Conservation (phyloP, 2,113 vertebrate species). For the Osmerus eperlanus region DNA sequence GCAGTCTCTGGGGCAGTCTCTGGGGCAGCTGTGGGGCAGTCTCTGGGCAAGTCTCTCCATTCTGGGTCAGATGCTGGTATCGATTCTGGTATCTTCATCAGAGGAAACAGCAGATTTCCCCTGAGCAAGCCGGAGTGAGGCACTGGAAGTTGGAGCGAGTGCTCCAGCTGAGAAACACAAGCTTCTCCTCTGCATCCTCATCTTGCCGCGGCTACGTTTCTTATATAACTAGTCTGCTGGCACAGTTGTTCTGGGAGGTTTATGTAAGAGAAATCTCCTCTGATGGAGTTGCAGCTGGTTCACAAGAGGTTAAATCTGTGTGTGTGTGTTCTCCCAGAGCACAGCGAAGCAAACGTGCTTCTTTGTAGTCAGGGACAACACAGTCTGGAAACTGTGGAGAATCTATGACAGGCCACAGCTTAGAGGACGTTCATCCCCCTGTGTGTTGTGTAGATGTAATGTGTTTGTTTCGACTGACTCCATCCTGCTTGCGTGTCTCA, state of each 20-base stretch:
- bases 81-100: conserved; percentile 1
- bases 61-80: neutral
- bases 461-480: conserved; percentile 4
- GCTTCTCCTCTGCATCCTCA: neutral
- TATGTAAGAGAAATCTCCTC: conserved; percentile 15
- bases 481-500: neutral
- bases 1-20: too few relatives aligned
- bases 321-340: neutral
- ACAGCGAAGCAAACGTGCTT: conserved; percentile 5
- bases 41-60: too few relatives aligned
- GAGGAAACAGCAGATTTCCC: neutral
- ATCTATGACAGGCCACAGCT: conserved; percentile 25
- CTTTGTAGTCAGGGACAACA: conserved; percentile 1
- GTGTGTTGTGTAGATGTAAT: conserved; percentile 37
- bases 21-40: too few relatives aligned
- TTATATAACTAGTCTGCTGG: conserved; percentile 3
- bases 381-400: conserved; percentile 36
- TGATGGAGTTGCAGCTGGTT: neutral
- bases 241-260: neutral
- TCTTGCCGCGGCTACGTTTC: neutral
- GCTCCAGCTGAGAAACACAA: neutral
- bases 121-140: neutral
- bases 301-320: conserved; percentile 5
- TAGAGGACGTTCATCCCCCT: conserved; percentile 19
- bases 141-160: neutral